Base-by-base conservation (phyloP, 2,888 invertebrate genomes). In the Trachelus troglodyta region DNA sequence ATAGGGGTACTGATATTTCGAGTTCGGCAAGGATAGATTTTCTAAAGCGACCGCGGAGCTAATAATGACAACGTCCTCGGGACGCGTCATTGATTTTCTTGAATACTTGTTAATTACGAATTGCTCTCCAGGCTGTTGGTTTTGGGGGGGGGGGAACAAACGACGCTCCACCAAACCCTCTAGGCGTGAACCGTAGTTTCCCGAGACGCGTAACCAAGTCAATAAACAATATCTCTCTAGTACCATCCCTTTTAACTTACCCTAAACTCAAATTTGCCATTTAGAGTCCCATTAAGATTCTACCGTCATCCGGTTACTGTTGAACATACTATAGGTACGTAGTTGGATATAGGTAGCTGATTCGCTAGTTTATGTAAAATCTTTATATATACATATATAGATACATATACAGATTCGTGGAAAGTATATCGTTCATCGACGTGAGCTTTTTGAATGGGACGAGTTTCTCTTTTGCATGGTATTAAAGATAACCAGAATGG, bases 71-170 rank as follows among this genome's bases (percentile, higher is more conserved):
- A 3, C 33, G 40, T 69, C n/a, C n/a, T 33, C 73, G 74, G 79
- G 34, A 40, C 68, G 40, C 74, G 80, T 79, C 76, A 81, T 78
- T 77, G 79, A 80, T 80, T 81, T 82, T 76, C 75, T 73, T 79
- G 75, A 82, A 80, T 80, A 77, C 78, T 78, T 77, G 77, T 79
- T 82, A 81, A 80, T 79, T 80, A 78, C 77, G 71, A 77, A 80
- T 83, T 78, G 76, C 69, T 79, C 73, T 75, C 56, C 76, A 77
- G 78, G 34, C 34, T 33, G 68, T 11, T 68, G 56, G 23, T 56
- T 56, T 23, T 6, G 23, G 40, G 23, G 9, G 37, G 37, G 34
- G 34, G 35, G 2, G 56, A 23, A 56, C 56, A 23, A 56, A 56
- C 23, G 23, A 9, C 23, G 9, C 23, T 23, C 23, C 23, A 9